Evolutionary conservation across 2,797 vertebrate genomes (phyloP).

Genomic region (Sebastes reedi): DNA sequence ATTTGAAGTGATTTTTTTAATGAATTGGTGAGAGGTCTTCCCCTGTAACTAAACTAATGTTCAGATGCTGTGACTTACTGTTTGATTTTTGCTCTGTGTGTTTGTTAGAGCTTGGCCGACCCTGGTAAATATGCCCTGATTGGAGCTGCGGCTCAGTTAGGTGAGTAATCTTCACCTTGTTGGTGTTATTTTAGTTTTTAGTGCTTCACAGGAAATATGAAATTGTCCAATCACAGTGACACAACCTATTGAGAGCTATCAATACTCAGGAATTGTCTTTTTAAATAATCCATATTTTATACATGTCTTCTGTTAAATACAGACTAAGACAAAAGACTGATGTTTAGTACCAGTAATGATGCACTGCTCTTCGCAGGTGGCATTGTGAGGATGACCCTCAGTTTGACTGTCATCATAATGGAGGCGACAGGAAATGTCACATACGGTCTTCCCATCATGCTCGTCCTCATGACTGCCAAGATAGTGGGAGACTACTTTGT

Average conservation of each 20-base stretch:
- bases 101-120: conserved; percentile 88
- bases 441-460: conserved; percentile 97
- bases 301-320: background rate
- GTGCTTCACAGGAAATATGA: background rate
- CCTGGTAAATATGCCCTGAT: conserved; percentile 97
- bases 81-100: conserved; percentile 1
- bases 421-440: conserved; percentile 97
- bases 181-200: background rate
- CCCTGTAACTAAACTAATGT: background rate
- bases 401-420: conserved; percentile 97
- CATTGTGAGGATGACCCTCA: conserved; percentile 97
- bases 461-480: conserved; percentile 97
- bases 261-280: background rate
- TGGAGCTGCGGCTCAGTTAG: conserved; percentile 96
- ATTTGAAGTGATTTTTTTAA: background rate
- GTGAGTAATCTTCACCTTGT: conserved; percentile 78
- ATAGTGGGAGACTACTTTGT: conserved; percentile 95
- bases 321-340: background rate
- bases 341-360: background rate
- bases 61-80: background rate
- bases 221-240: background rate
- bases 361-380: conserved; percentile 82
- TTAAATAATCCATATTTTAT: background rate
- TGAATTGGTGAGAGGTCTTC: background rate
- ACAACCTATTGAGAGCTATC: background rate